Percentiles rank a stretch among this genome's conserved stretches.
Conservation (phyloP, 2,113 vertebrate species). For the Paramisgurnus dabryanus region DNA sequence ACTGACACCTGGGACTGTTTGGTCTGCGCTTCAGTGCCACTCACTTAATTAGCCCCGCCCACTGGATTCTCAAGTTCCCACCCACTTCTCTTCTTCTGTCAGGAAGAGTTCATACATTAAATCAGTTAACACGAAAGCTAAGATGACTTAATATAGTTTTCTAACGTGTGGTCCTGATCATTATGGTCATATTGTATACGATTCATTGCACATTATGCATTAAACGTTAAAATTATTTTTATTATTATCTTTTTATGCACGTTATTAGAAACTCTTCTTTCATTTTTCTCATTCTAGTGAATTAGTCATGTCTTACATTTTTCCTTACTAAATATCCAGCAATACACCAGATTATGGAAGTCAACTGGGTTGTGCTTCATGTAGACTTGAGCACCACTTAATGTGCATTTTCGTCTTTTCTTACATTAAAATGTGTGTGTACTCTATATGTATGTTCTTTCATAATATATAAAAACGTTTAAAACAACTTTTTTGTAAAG, state of each 20-base stretch:
- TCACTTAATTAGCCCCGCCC: constrained; percentile 40
- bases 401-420: too few species aligned
- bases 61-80: not conserved
- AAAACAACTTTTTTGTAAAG: constrained; percentile 7
- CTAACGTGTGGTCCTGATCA: not conserved
- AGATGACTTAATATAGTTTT: not conserved
- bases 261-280: not conserved
- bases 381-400: too few species aligned
- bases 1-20: constrained; percentile 53
- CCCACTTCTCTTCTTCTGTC: not conserved
- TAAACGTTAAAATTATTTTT: too few species aligned
- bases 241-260: too few species aligned
- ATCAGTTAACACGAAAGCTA: not conserved
- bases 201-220: too few species aligned
- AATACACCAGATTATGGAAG: too few species aligned
- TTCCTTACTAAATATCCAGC: too few species aligned
- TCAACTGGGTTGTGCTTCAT: too few species aligned
- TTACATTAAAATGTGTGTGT: too few species aligned
- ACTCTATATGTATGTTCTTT: not conserved
- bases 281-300: not conserved
- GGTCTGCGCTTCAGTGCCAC: constrained; percentile 37
- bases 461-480: constrained; percentile 1
- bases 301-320: too few species aligned
- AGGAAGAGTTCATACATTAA: not conserved
- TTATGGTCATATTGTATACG: not conserved